Conservation (phyloP, 2,888 invertebrate genomes). For the Apamea anceps region DNA sequence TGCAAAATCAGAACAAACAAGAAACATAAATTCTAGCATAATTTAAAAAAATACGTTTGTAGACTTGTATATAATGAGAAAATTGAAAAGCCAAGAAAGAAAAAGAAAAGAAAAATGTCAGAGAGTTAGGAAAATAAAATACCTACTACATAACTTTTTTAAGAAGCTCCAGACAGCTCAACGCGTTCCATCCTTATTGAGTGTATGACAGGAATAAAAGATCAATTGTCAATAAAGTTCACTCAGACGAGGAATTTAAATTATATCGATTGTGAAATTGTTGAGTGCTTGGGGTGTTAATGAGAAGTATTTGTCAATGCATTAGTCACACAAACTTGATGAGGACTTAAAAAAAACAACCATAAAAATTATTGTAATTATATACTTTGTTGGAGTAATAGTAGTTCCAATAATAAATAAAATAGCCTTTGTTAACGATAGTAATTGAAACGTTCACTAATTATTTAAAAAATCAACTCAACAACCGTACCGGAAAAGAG, state of each 20-base stretch:
- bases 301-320: conserved; percentile 12
- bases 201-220: conserved; percentile 79
- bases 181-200: conserved; percentile 32
- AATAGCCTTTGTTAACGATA: no score
- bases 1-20: no score
- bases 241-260: conserved; percentile 61
- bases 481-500: conserved; percentile 21
- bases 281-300: conserved; percentile 27
- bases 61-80: no score
- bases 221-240: conserved; percentile 75
- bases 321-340: conserved; percentile 24
- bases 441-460: conserved; percentile 11
- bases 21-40: no score
- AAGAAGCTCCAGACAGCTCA: conserved; percentile 5
- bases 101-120: not conserved
- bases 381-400: not conserved
- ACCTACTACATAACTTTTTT: conserved; percentile 11
- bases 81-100: no score
- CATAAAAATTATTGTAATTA: no score
- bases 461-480: conserved; percentile 20
- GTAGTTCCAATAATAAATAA: not conserved
- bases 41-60: no score
- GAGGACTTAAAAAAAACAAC: not conserved
- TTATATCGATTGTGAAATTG: conserved; percentile 75
- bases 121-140: not conserved